Evolutionary conservation across 2,797 vertebrate species (phyloP).

Genomic region (Enteromius anoplus): DNA sequence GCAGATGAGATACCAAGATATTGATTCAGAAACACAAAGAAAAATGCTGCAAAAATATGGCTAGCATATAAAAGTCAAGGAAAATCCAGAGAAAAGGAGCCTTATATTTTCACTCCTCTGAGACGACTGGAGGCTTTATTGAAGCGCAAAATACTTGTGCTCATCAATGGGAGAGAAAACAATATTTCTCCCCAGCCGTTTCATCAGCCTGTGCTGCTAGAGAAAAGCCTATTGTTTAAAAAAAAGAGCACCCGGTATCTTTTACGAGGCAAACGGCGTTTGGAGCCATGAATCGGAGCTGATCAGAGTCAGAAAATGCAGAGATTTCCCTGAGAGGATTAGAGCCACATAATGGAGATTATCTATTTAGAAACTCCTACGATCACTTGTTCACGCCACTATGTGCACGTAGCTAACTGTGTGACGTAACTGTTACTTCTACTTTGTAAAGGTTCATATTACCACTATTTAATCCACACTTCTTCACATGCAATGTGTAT

Average conservation of each 20-base stretch:
- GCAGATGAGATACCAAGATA: constrained; percentile 30
- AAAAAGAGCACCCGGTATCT: neutral
- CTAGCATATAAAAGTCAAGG: constrained; percentile 22
- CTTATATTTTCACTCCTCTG: constrained; percentile 20
- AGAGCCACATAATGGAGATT: constrained; percentile 50
- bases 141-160: constrained; percentile 37
- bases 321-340: constrained; percentile 47
- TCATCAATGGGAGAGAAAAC: constrained; percentile 39
- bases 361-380: constrained; percentile 42
- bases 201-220: constrained; percentile 34
- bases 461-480: neutral
- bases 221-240: constrained; percentile 31
- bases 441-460: neutral
- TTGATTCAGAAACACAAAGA: constrained; percentile 32
- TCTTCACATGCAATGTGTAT: neutral
- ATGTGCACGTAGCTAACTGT: no score
- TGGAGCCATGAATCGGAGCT: constrained; percentile 41
- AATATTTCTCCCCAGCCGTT: constrained; percentile 44
- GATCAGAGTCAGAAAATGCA: constrained; percentile 45
- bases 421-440: neutral
- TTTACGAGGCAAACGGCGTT: neutral
- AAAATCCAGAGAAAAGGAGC: constrained; percentile 21
- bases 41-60: constrained; percentile 11
- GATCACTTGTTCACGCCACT: neutral
- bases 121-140: constrained; percentile 21